A percentile compares a stretch with the other conserved stretches of the same genome.
These are phyloP conservation scores for Festucalex cinctus DNA, from an alignment of 2,113 vertebrate genomes.

Conservation along the genomic window DNA sequence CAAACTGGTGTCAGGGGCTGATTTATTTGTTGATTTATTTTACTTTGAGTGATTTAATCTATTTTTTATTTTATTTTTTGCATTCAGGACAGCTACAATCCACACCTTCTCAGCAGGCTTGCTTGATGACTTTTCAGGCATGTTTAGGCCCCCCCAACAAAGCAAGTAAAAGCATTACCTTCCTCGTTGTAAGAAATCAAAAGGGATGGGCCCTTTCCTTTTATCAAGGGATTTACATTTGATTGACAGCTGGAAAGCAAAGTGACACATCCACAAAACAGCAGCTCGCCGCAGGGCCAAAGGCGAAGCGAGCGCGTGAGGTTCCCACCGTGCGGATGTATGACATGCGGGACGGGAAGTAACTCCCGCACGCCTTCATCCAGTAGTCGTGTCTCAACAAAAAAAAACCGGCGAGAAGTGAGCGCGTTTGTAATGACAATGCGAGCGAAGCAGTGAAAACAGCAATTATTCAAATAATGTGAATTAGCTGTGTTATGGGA, in stretches of 20 bases:
- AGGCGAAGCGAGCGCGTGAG: constrained; percentile 16
- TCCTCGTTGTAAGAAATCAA: neutral
- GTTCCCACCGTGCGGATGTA: constrained; percentile 57
- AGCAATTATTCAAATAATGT: too few relatives aligned
- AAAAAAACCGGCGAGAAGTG: constrained; percentile 40
- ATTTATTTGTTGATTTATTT: neutral
- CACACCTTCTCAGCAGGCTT: too few relatives aligned
- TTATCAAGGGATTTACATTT: constrained; percentile 55
- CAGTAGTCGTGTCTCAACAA: constrained; percentile 51
- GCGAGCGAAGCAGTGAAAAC: too few relatives aligned
- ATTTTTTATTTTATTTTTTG: too few relatives aligned
- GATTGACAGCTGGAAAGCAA: constrained; percentile 53
- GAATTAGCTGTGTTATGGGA: neutral
- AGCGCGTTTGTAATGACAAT: too few relatives aligned
- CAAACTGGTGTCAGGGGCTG: neutral
- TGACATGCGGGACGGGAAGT: constrained; percentile 58
- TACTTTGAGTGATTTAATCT: too few relatives aligned
- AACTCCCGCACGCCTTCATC: constrained; percentile 55
- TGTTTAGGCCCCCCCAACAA: neutral
- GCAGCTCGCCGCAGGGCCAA: constrained; percentile 28
- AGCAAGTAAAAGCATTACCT: neutral
- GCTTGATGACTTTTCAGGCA: neutral
- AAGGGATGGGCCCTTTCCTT: constrained; percentile 45
- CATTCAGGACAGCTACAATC: too few relatives aligned
- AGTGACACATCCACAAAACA: constrained; percentile 30